Conservation (phyloP, 2,113 vertebrate genomes). For the Corythaeola cristata region DNA sequence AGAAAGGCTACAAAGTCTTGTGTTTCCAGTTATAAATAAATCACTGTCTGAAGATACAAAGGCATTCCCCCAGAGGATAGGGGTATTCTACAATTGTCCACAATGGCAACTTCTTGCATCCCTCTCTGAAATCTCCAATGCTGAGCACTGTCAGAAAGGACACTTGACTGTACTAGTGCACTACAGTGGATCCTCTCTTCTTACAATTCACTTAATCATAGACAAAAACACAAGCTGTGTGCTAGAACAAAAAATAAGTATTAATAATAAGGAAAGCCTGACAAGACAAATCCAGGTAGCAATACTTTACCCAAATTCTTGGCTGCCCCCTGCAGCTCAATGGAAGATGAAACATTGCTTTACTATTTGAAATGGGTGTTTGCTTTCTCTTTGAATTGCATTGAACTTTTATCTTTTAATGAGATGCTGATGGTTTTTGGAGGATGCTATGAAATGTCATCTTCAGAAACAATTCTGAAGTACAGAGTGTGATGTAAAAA, state of each 20-base stretch:
- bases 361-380: neutral
- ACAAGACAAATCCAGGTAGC: conserved; percentile 6
- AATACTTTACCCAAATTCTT: conserved; percentile 57
- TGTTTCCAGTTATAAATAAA: neutral
- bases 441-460: neutral
- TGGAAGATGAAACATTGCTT: neutral
- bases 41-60: neutral
- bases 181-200: neutral
- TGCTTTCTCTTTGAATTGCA: conserved; percentile 50
- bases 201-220: conserved; percentile 45
- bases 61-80: neutral
- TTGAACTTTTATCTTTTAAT: conserved; percentile 55
- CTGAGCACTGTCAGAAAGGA: neutral
- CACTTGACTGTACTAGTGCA: neutral
- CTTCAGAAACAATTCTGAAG: conserved; percentile 54
- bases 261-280: conserved; percentile 15
- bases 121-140: neutral
- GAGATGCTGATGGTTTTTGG: conserved; percentile 31
- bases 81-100: neutral
- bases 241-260: conserved; percentile 6
- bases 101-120: neutral
- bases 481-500: neutral
- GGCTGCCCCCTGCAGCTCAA: conserved; percentile 76
- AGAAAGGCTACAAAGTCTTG: neutral
- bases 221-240: conserved; percentile 58